Evolutionary conservation across 2,797 vertebrate genomes (phyloP).

Genomic region (Melanotaenia trifasciata): DNA sequence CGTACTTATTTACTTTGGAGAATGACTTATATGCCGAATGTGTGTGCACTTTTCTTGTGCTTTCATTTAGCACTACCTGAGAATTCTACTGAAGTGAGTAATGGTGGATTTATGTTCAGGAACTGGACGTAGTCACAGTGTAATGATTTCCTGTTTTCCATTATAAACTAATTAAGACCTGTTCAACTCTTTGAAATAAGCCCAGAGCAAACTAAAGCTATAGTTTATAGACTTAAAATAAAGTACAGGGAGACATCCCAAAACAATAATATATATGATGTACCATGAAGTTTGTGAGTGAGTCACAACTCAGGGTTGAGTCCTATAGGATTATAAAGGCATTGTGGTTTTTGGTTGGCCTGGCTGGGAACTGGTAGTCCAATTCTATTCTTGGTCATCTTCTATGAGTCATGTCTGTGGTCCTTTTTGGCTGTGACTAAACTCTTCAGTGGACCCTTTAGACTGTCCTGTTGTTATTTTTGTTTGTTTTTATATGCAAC

Average conservation of each 20-base stretch:
- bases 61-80: neutral
- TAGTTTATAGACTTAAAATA: conserved; percentile 13
- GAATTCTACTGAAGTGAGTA: neutral
- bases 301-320: conserved; percentile 27
- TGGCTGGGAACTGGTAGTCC: conserved; percentile 42
- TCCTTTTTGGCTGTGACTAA: conserved; percentile 55
- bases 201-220: conserved; percentile 9
- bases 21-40: neutral
- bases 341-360: conserved; percentile 47
- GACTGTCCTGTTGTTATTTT: conserved; percentile 29
- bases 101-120: neutral
- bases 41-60: neutral
- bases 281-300: conserved; percentile 5
- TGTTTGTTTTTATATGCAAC: conserved; percentile 15
- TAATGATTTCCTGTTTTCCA: conserved; percentile 1
- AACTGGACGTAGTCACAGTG: neutral
- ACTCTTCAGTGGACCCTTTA: conserved; percentile 37
- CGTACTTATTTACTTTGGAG: neutral
- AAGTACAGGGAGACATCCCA: conserved; percentile 2
- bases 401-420: conserved; percentile 64
- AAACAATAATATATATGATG: conserved; percentile 30
- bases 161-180: conserved; percentile 2
- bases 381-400: conserved; percentile 48
- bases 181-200: neutral
- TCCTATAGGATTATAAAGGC: conserved; percentile 55